phyloP scores from a whole-genome alignment of 2,888 invertebrate species.

The Xestia c-nigrum region DNA sequence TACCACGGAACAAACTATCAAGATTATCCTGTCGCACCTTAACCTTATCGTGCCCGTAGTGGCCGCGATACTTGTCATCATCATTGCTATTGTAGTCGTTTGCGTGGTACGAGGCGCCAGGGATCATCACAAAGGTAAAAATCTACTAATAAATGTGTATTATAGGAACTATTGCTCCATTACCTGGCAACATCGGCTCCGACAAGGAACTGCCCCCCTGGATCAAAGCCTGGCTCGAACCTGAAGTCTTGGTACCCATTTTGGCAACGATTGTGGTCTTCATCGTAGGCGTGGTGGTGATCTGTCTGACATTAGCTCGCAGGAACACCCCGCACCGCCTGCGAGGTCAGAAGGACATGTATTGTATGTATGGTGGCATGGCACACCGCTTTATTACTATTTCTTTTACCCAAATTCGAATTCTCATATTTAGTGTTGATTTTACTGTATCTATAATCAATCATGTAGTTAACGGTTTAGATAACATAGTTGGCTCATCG shows the following conservation, averaged over 20 bases:
- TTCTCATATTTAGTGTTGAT: conserved; percentile 27
- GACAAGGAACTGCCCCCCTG: conserved; percentile 92
- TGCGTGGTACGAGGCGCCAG: conserved; percentile 97
- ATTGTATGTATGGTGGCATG: conserved; percentile 93
- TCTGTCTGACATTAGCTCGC: conserved; percentile 96
- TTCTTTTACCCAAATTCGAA: conserved; percentile 62
- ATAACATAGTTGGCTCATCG: conserved; percentile 15
- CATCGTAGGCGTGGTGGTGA: conserved; percentile 97
- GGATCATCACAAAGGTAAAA: conserved; percentile 95
- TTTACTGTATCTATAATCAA: conserved; percentile 38
- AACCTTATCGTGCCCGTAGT: conserved; percentile 98
- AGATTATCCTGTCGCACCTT: conserved; percentile 96
- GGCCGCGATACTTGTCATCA: conserved; percentile 97
- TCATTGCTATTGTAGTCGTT: conserved; percentile 97
- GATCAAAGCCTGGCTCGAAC: conserved; percentile 96
- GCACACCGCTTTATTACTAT: conserved; percentile 80
- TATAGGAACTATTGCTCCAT: conserved; percentile 95
- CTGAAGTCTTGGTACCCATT: conserved; percentile 97
- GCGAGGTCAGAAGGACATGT: conserved; percentile 94
- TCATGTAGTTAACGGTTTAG: conserved; percentile 40
- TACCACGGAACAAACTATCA: conserved; percentile 95
- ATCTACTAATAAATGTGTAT: conserved; percentile 51
- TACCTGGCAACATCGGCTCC: conserved; percentile 91
- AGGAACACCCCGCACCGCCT: conserved; percentile 95
- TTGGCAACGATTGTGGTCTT: conserved; percentile 97